Evolutionary conservation across 2,113 vertebrate species (phyloP), one percentile per base, ranked within the genome.

Genomic region (Bubo bubo): DNA sequence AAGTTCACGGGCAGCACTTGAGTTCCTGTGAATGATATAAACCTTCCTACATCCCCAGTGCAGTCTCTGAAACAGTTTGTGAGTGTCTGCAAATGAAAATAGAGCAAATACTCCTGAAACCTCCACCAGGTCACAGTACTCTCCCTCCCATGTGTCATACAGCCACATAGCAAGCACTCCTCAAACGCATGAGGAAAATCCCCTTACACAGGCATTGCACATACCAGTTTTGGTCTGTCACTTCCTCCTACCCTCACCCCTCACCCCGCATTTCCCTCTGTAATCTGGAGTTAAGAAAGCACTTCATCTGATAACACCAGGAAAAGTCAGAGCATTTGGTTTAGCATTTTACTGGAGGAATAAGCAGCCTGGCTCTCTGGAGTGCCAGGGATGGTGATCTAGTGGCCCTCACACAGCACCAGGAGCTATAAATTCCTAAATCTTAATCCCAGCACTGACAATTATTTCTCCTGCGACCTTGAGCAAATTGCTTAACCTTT

Each of bases 401-500:
- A 91, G 68, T 92, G 91, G 83, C 56, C 68, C 5, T 18, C 47
- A 47, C 67, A 30, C 34, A 91, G 68, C 56, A 87, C 86, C 56
- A 56, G 80, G 49, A 95, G 86, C 88, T 89, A 84, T 94, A 95
- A 97, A 97, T 93, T 92, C 92, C 91, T 93, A 52, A 81, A 49
- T 75, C 94, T 92, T 95, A 95, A 97, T 97, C 93, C 70, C 58
- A 24, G 49, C 73, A 70, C 77, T 79, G 91, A 85, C 83, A 91
- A 94, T 95, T 95, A 95, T 91, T 92, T 96, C 80, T 84, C 43
- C 12, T 4, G 39, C 1, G 83, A 93, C 83, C 94, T 91, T 82
- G 77, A 95, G 80, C 73, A 96, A 95, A 97, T 91, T 84, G 83
- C 66, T 96, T 95, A 81, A 91, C 68, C 76, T 92, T 79, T 93